Conservation (phyloP, 64 coral and sea anemone species). For the Pocillopora damicornis region DNA sequence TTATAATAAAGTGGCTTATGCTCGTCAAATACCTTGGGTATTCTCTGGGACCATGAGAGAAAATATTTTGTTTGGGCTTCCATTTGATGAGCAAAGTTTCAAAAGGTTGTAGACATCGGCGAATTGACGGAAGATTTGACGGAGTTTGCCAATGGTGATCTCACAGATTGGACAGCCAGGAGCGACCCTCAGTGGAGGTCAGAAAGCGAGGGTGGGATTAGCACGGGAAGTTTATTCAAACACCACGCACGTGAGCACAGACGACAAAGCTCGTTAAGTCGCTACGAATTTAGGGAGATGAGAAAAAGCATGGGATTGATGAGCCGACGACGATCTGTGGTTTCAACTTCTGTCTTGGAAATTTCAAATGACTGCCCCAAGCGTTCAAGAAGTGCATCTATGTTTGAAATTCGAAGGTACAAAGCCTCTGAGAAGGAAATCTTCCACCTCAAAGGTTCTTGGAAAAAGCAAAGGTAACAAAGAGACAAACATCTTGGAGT, state of each 20-base stretch:
- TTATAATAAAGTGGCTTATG: slow-evolving; percentile 51
- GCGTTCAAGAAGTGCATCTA: no score
- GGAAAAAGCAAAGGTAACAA: no score
- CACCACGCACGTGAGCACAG: neutral
- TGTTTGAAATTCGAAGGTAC: no score
- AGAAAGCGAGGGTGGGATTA: slow-evolving; percentile 59
- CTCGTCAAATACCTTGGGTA: slow-evolving; percentile 69
- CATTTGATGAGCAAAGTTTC: slow-evolving; percentile 47
- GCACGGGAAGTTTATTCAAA: slow-evolving; percentile 60
- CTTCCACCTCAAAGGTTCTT: no score
- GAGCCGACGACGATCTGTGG: no score
- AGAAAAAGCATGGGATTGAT: no score
- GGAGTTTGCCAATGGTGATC: slow-evolving; percentile 36
- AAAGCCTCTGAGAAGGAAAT: no score
- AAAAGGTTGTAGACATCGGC: slow-evolving; percentile 27
- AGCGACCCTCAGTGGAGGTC: slow-evolving; percentile 60
- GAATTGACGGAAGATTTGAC: slow-evolving; percentile 43
- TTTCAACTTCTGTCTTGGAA: no score
- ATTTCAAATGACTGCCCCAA: no score
- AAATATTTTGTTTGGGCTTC: slow-evolving; percentile 72
- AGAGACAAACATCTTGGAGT: no score
- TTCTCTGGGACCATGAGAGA: slow-evolving; percentile 83
- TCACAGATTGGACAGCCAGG: slow-evolving; percentile 51
- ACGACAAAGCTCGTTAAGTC: neutral
- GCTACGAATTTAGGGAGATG: no score